phyloP scores from a whole-genome alignment of 1,140 invertebrate genomes.

The Pseudomyrmex cubaensis region DNA sequence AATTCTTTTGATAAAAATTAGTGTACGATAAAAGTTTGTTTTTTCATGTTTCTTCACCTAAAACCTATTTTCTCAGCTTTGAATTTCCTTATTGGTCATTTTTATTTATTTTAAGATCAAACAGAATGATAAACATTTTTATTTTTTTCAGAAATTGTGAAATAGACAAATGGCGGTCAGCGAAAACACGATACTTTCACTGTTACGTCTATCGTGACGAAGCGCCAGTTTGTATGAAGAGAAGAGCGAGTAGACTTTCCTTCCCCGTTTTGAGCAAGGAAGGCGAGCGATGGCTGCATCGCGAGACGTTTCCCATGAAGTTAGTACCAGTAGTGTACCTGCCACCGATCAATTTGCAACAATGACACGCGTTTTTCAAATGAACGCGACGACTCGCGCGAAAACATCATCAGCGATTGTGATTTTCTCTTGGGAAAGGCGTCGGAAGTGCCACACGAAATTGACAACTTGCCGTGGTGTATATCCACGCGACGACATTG shows the following conservation, averaged over 20 bases:
- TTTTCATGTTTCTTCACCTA: too few species aligned
- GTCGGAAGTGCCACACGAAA: background rate
- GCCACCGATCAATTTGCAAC: slow-evolving; percentile 41
- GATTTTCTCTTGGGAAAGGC: too few species aligned
- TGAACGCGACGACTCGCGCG: slow-evolving; percentile 2
- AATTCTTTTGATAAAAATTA: background rate
- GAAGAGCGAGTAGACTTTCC: slow-evolving; percentile 65
- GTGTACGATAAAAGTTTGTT: too few species aligned
- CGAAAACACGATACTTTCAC: slow-evolving; percentile 66
- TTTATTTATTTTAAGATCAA: too few species aligned
- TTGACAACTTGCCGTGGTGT: background rate
- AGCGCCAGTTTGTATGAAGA: background rate
- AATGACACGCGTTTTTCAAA: slow-evolving; percentile 7
- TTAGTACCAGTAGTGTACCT: slow-evolving; percentile 9
- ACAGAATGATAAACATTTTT: too few species aligned
- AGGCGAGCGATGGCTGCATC: background rate
- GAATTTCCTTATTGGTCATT: too few species aligned
- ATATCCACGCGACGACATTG: background rate
- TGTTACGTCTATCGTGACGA: background rate
- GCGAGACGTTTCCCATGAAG: background rate
- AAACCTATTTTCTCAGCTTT: too few species aligned
- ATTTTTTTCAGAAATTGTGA: too few species aligned
- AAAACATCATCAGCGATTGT: background rate
- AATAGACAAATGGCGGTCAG: too few species aligned
- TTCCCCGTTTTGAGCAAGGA: slow-evolving; percentile 62